Evolutionary conservation across 2,888 invertebrate species (phyloP), one percentile per base, ranked within the genome.

Genomic region (Zhuqinia jingwanae): DNA sequence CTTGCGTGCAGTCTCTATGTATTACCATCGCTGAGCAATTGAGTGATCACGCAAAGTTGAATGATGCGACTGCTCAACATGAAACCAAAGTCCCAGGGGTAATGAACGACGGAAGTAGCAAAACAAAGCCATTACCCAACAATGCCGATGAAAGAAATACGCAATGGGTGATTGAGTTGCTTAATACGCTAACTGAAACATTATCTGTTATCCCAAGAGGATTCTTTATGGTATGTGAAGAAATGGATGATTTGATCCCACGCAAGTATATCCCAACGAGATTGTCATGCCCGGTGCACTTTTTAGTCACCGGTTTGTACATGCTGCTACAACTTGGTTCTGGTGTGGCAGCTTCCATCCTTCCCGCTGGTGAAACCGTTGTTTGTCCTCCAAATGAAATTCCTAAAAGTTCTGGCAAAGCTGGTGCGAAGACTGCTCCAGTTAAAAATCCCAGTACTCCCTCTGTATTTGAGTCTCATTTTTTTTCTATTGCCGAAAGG

Each of bases 231-330:
- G 88, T 91, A 0, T 90, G 90, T 75, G 90, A 91, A 88, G 91
- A 91, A 87, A 91, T 97, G 86, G 95, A 96, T 91, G 95, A 95
- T 65, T 94, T 95, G 2, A 92, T 96, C 17, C 96, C 96, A 0
- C 94, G 95, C 0, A 94, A 95, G 88, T 94, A 95, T 10, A 94
- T 93, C 65, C 96, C 96, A 0, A 94, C 96, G 0, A 95, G 95
- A 2, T 94, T 94, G 11, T 96, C 96, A 0, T 94, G 96, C 6
- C 92, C 96, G 15, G 92, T 97, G 53, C 97, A 97, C 92, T 93
- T 96, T 91, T 92, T 96, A 73, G 93, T 95, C 76, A 94, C 95
- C 0, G 94, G 95, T 0, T 92, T 95, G 0, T 96, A 96, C 89
- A 95, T 95, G 56, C 94, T 95, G 90, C 92, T 95, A 58, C 93